phyloP scores from a whole-genome alignment of 2,113 vertebrate species.

The Crotalus tigris region DNA sequence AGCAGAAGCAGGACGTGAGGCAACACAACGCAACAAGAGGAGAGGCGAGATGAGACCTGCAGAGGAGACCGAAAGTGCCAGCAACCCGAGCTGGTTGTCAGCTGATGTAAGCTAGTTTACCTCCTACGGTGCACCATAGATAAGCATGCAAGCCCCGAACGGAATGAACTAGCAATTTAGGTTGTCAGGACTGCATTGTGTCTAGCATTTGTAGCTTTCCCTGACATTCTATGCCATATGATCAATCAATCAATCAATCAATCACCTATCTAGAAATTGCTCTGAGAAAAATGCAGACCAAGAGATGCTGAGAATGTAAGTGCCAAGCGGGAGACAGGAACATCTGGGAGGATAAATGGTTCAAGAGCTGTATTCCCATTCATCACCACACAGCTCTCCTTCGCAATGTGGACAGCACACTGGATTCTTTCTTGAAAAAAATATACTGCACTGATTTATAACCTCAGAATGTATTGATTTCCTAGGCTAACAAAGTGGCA shows the following conservation, averaged over 20 bases:
- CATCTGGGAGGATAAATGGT: background rate
- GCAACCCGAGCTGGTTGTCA: background rate
- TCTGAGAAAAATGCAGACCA: background rate
- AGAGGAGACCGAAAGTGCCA: background rate
- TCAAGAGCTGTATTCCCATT: background rate
- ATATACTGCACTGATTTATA: background rate
- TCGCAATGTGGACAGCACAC: background rate
- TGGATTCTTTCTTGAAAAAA: background rate
- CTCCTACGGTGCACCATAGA: background rate
- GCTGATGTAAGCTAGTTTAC: background rate
- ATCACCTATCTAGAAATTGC: background rate
- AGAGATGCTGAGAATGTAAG: background rate
- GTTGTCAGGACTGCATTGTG: no score
- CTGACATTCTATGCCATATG: no score
- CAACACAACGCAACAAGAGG: background rate
- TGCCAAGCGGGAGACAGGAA: background rate
- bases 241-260: background rate
- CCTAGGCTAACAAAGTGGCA: background rate
- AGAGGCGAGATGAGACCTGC: background rate
- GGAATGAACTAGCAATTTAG: no score
- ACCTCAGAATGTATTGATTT: background rate
- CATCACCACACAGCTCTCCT: background rate
- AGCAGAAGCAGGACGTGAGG: background rate
- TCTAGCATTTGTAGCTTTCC: no score
- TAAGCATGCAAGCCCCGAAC: background rate